Percentiles rank a stretch among this genome's conserved stretches.
phyloP scores from a whole-genome alignment of 2,797 vertebrate genomes.

The Loriculus beryllinus region DNA sequence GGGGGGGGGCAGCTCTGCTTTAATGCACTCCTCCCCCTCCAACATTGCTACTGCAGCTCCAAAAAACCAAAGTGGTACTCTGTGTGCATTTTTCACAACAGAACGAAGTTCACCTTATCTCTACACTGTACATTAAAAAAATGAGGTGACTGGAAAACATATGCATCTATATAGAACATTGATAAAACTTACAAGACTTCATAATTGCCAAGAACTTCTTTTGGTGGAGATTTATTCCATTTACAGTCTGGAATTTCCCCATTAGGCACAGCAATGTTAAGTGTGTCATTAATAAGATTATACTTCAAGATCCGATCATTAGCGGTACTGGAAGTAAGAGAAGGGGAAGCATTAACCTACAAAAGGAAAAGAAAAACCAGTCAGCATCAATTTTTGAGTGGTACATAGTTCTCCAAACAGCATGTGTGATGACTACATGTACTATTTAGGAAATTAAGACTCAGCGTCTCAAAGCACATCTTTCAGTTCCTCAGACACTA shows the following conservation, averaged over 20 bases:
- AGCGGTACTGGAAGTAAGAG: constrained; percentile 95
- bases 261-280: constrained; percentile 94
- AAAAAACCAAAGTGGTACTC: background rate
- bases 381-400: background rate
- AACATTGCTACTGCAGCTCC: background rate
- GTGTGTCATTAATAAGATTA: constrained; percentile 96
- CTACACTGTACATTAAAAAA: background rate
- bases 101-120: background rate
- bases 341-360: constrained; percentile 97
- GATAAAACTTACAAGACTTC: constrained; percentile 90
- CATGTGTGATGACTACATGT: background rate
- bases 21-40: background rate
- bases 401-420: background rate
- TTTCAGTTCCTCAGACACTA: constrained; percentile 31
- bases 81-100: background rate
- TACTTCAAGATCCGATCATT: constrained; percentile 98
- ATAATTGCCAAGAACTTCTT: constrained; percentile 92
- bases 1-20: background rate
- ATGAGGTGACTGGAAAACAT: background rate
- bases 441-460: background rate
- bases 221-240: constrained; percentile 91
- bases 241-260: constrained; percentile 94
- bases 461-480: background rate
- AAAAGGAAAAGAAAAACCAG: background rate
- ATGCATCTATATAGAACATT: background rate